Conservation (phyloP, 2,888 invertebrate species). For the Dendrolimus pini region DNA sequence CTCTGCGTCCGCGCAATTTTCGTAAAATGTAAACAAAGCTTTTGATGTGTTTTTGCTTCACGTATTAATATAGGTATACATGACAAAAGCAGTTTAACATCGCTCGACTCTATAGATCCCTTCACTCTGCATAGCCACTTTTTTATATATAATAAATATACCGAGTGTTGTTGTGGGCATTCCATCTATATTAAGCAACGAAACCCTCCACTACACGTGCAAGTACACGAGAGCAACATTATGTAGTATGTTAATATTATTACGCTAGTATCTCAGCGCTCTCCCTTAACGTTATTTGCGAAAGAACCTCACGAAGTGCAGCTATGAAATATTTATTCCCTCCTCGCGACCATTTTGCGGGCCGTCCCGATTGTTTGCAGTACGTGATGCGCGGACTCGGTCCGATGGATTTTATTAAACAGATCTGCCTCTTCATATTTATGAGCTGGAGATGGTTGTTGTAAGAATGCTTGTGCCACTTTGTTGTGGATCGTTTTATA, state of each 20-base stretch:
- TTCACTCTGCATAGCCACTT: too few relatives aligned
- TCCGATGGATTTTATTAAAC: background rate
- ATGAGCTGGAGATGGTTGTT: slow-evolving; percentile 5
- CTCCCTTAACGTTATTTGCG: background rate
- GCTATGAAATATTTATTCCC: background rate
- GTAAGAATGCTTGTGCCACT: background rate
- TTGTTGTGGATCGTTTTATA: background rate
- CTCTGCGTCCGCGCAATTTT: too few relatives aligned
- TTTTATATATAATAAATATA: too few relatives aligned
- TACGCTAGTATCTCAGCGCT: background rate
- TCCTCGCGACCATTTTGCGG: background rate
- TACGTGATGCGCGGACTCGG: background rate
- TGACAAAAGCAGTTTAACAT: too few relatives aligned
- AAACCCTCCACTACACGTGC: too few relatives aligned
- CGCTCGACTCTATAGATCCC: too few relatives aligned
- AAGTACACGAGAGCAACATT: background rate
- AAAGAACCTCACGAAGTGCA: background rate
- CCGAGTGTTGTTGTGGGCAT: too few relatives aligned
- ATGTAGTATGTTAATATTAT: background rate
- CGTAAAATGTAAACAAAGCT: too few relatives aligned
- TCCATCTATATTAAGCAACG: too few relatives aligned
- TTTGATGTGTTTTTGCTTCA: too few relatives aligned
- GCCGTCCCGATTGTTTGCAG: background rate
- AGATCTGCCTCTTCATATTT: background rate
- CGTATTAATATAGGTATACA: too few relatives aligned